A percentile compares a stretch with the other conserved stretches of the same genome.
These are phyloP conservation scores for Pyrgus malvae DNA, from an alignment of 2,888 invertebrate genomes.

Conservation along the genomic window DNA sequence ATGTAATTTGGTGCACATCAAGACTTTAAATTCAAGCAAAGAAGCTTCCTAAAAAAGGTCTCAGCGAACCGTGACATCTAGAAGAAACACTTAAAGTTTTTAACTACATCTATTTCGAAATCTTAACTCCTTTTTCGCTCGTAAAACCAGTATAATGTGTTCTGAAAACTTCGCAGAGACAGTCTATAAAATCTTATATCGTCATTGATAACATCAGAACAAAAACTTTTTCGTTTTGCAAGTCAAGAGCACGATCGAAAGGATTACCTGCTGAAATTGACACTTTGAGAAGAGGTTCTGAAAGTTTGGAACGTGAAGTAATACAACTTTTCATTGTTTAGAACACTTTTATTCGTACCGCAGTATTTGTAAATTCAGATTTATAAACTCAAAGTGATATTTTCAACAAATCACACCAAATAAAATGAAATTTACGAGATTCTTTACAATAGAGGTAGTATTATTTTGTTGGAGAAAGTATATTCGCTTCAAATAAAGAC, in stretches of 20 bases:
- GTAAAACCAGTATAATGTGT: conserved; percentile 9
- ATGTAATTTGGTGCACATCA: too few relatives aligned
- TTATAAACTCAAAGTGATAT: conserved; percentile 2
- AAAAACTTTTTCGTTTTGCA: conserved; percentile 36
- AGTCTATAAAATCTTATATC: conserved; percentile 25
- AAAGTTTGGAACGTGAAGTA: conserved; percentile 1
- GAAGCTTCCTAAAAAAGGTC: background rate
- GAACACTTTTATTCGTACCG: background rate
- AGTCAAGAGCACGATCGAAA: conserved; percentile 26
- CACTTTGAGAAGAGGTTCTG: conserved; percentile 10
- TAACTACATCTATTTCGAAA: conserved; percentile 1
- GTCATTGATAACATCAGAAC: conserved; percentile 31
- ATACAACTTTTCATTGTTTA: conserved; percentile 17
- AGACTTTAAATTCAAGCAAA: background rate
- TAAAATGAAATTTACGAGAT: too few relatives aligned
- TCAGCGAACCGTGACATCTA: background rate
- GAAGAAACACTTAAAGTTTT: background rate
- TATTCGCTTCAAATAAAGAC: too few relatives aligned
- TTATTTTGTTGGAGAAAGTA: too few relatives aligned
- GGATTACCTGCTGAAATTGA: conserved; percentile 24
- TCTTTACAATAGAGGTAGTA: too few relatives aligned
- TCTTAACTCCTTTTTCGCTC: conserved; percentile 17
- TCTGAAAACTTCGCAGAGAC: conserved; percentile 9
- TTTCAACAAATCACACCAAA: background rate
- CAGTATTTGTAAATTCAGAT: background rate